phyloP scores from a whole-genome alignment of 2,888 invertebrate genomes.

The Pachydiplax longipennis region DNA sequence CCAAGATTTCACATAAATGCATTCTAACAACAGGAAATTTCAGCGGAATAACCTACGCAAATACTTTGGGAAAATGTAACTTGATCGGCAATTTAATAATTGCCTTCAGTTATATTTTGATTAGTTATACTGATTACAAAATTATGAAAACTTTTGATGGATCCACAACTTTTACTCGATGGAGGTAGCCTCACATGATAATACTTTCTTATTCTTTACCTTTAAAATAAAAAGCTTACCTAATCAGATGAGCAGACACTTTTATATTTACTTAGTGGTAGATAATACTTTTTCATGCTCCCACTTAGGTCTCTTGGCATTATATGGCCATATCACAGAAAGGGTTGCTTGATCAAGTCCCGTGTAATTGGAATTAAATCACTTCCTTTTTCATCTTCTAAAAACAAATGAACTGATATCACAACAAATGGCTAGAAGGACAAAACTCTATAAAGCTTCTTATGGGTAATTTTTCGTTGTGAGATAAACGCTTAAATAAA shows the following conservation, averaged over 20 bases:
- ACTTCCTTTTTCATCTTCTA: conserved; percentile 6
- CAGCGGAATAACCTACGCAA: conserved; percentile 10
- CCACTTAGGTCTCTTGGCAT: conserved; percentile 32
- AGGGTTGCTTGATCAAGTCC: conserved; percentile 41
- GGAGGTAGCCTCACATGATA: conserved; percentile 43
- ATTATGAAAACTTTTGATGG: neutral
- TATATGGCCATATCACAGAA: conserved; percentile 29
- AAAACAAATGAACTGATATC: conserved; percentile 19
- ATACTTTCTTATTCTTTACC: conserved; percentile 2
- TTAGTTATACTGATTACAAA: neutral
- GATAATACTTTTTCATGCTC: conserved; percentile 36
- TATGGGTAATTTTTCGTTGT: neutral
- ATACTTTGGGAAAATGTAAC: neutral
- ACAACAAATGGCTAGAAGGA: conserved; percentile 42
- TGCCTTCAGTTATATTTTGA: neutral
- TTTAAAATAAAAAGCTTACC: neutral
- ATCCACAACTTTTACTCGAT: neutral
- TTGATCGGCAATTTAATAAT: neutral
- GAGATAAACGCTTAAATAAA: neutral
- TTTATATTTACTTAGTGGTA: conserved; percentile 13
- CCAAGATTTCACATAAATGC: conserved; percentile 16
- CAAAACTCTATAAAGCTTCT: conserved; percentile 26
- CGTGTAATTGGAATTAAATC: conserved; percentile 12
- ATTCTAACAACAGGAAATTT: conserved; percentile 6
- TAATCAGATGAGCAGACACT: conserved; percentile 8